Conservation (phyloP, 2,113 vertebrate genomes). For the Elephantulus edwardii region DNA sequence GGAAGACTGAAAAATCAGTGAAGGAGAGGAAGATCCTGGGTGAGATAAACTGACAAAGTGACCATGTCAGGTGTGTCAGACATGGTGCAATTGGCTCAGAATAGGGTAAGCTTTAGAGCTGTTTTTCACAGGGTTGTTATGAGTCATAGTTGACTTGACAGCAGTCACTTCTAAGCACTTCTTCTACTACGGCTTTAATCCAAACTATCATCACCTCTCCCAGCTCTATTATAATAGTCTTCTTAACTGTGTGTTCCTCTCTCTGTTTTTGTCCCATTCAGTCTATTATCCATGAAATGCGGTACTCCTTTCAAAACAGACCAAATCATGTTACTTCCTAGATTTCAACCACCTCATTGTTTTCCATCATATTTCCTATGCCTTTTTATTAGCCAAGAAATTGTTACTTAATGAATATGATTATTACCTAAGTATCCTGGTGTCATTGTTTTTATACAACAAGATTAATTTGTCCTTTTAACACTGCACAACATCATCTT, state of each 20-base stretch:
- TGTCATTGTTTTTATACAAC: not conserved
- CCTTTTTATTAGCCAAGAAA: not conserved
- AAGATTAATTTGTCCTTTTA: not conserved
- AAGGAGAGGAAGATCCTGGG: not conserved
- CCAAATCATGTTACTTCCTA: not conserved
- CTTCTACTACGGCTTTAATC: not conserved
- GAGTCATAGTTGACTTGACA: not conserved
- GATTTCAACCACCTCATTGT: not conserved
- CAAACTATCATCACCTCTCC: not conserved
- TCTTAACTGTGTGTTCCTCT: not conserved
- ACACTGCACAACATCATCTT: not conserved
- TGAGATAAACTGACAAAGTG: not conserved
- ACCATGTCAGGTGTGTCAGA: not conserved
- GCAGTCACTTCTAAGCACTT: not conserved
- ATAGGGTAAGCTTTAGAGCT: not conserved
- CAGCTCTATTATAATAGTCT: fast-evolving
- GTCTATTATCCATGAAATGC: not conserved
- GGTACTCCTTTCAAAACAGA: not conserved
- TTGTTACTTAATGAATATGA: not conserved
- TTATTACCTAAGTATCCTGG: not conserved
- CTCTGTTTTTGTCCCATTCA: not conserved
- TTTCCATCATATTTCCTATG: not conserved
- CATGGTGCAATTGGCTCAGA: not conserved
- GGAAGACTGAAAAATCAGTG: not conserved
- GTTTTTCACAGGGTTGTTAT: not conserved